phyloP scores from a whole-genome alignment of 2,113 vertebrate species.

The Columba janthina region DNA sequence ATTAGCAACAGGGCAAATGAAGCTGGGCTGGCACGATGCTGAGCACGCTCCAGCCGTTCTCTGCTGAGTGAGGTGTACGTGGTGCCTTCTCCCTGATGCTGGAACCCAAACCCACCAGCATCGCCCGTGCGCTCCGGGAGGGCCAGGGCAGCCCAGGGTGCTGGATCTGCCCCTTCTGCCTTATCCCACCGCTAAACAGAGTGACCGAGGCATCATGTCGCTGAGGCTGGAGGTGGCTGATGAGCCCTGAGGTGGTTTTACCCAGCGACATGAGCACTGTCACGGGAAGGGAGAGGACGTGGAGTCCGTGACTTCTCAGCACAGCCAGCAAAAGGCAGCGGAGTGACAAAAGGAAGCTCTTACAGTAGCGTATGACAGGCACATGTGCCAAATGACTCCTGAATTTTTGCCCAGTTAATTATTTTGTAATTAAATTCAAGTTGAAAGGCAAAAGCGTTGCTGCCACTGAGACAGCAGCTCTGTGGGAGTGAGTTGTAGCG shows the following conservation, averaged over 20 bases:
- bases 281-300: background rate
- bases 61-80: fast-evolving
- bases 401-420: background rate
- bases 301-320: background rate
- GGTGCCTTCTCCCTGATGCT: background rate
- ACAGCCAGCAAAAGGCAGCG: background rate
- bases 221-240: background rate
- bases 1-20: background rate
- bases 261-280: background rate
- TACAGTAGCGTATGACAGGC: background rate
- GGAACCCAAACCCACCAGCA: fast-evolving
- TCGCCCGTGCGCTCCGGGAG: fast-evolving
- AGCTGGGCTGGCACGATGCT: fast-evolving
- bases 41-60: fast-evolving
- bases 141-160: background rate
- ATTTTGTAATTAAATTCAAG: background rate
- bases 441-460: background rate
- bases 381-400: background rate
- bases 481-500: fast-evolving
- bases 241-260: background rate
- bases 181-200: fast-evolving
- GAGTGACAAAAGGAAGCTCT: background rate
- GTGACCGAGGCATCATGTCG: fast-evolving
- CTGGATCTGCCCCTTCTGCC: background rate
- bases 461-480: background rate